These are phyloP conservation scores for Macrosoma leucophasiata DNA, from an alignment of 2,888 invertebrate genomes.

Conservation along the genomic window DNA sequence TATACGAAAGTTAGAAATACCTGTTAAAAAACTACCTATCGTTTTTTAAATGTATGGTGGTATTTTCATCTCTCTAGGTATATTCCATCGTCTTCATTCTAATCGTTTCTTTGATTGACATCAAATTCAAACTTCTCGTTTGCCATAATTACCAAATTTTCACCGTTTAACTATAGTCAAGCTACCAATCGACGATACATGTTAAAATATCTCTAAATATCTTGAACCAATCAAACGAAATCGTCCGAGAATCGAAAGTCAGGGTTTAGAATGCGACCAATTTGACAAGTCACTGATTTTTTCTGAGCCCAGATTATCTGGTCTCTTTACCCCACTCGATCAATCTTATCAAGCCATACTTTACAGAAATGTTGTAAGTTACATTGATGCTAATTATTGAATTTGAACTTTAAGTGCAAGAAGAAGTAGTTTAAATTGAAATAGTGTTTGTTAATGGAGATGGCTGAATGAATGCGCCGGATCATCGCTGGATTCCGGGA, in stretches of 20 bases:
- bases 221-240: slow-evolving; percentile 45
- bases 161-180: neutral
- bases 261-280: slow-evolving; percentile 64
- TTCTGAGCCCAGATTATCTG: slow-evolving; percentile 66
- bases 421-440: slow-evolving; percentile 19
- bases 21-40: no score
- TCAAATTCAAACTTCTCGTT: no score
- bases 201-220: slow-evolving; percentile 32
- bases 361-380: slow-evolving; percentile 31
- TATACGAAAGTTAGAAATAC: no score
- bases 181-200: slow-evolving; percentile 27
- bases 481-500: slow-evolving; percentile 75
- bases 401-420: slow-evolving; percentile 23
- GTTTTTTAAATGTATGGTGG: no score
- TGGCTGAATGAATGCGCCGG: slow-evolving; percentile 58
- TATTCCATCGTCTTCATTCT: no score
- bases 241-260: slow-evolving; percentile 43
- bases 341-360: slow-evolving; percentile 64
- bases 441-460: slow-evolving; percentile 35
- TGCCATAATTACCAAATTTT: neutral
- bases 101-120: no score
- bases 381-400: slow-evolving; percentile 1
- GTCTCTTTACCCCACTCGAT: slow-evolving; percentile 72
- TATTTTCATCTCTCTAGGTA: no score
- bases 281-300: slow-evolving; percentile 74